Base-by-base conservation (phyloP, 2,797 vertebrate species). In the Betta splendens region DNA sequence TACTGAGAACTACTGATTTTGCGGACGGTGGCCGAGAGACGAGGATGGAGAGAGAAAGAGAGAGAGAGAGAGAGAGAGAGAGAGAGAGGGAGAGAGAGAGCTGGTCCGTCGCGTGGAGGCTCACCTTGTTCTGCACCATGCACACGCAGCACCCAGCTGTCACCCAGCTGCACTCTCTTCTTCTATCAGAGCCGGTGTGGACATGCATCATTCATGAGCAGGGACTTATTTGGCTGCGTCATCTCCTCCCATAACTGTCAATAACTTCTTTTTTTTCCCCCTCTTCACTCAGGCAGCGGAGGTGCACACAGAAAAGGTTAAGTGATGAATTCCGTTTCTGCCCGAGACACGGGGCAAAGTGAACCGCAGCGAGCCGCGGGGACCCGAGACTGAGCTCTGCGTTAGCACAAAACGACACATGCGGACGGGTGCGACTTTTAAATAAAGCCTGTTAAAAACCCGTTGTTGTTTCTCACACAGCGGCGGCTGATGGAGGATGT, bases 81-180 rank as follows among this genome's bases (percentile, higher is more conserved):
- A 47, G 31, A 26, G 62, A 15, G 42, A 21, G 51, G 22, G 49
- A 15, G 39, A 48, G 48, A 16, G 40, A 40, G 60, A 43, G 44
- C 59, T 35, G 36, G 55, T 46, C 65, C 57, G 47, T 62, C 67
- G 71, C 54, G 72, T 72, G 80, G 61, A 64, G 29, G 58, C 77
- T 83, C 85, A 89, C 87, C 87, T 88, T 87, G 87, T 90, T 91
- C 86, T 88, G 86, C 87, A 89, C 81, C 83, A 88, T 89, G 84
- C 87, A 79, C 84, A 86, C 81, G 83, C 74, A 81, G 71, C 75
- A 77, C 65, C 79, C 79, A 81, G 76, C 87, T 89, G 75, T 84
- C 79, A 77, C 63, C 80, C 73, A 75, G 65, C 79, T 71, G 67
- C 38, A 20, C 72, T 71, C 43, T 73, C 80, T 81, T 74, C 83